Conservation (phyloP, 2,797 vertebrate genomes). For the Otus scops region DNA sequence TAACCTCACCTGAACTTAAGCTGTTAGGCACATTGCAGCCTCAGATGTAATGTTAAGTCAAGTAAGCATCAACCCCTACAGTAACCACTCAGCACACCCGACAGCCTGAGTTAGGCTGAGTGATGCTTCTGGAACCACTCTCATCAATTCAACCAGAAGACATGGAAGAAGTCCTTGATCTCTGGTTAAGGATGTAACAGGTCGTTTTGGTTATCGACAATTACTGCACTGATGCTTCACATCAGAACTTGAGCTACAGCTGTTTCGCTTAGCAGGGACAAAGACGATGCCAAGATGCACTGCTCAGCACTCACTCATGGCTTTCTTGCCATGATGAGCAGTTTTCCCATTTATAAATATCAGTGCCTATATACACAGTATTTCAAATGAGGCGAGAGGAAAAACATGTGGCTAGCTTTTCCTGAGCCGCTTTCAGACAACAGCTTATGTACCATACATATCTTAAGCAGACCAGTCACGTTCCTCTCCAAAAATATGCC, state of each 20-base stretch:
- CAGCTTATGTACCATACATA: neutral
- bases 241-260: neutral
- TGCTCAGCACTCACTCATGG: neutral
- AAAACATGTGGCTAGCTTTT: neutral
- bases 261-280: neutral
- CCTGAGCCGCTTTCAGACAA: neutral
- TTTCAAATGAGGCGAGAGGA: neutral
- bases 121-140: neutral
- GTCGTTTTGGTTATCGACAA: neutral
- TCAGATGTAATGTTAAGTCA: accelerated
- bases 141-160: neutral
- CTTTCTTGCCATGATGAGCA: neutral
- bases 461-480: neutral
- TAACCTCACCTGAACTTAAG: neutral
- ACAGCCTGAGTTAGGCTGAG: neutral
- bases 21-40: neutral
- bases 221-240: accelerated
- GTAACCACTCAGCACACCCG: neutral
- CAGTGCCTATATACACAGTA: neutral
- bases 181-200: neutral
- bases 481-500: neutral
- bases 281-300: neutral
- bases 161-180: neutral
- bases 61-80: neutral
- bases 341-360: neutral